Evolutionary conservation across 2,113 vertebrate genomes (phyloP), one percentile per base, ranked within the genome.

Genomic region (Neogale vison): DNA sequence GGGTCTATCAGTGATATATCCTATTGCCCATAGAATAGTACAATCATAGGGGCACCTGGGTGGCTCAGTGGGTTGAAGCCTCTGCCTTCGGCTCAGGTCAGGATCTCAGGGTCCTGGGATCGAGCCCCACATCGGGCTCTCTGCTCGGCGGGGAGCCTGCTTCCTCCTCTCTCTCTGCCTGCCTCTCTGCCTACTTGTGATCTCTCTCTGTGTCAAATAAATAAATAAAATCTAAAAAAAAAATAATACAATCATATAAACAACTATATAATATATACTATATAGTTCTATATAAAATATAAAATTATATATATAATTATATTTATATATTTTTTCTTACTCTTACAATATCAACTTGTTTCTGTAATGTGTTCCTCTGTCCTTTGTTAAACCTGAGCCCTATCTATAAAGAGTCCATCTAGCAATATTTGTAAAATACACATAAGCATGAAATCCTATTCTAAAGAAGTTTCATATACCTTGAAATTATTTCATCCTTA

Each of bases 401-500:
- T 95, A 52, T 11, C 20, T 71, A 36, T 24, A 82, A 87, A 93
- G 6, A 77, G 80, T 71, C n/a, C 13, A 17, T 52, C 55, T 88
- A 26, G 7, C 10, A 90, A 12, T 93, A 59, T 52, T 95, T 87
- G 79, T 82, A 79, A 96, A 90, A 88, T 69, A 52, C 12, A 50
- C 42, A 59, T 84, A 85, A 93, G 23, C 86, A 83, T 76, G 12
- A 96, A 83, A 18, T 34, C 80, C 39, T 89, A 11, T n/a, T 84
- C 90, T 69, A 55, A 95, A 96, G 39, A 77, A 72, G 21, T 3
- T 90, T 79, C 24, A 74, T 31, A 57, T 52, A 82, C 1, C 1
- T 81, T 91, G 26, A 96, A 95, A 94, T 94, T 31, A 77, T 76
- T 91, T 90, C 87, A 61, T n/a, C 26, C 50, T 77, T 65, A 17